phyloP scores from a whole-genome alignment of 2,888 invertebrate genomes.

The Griposia aprilina region DNA sequence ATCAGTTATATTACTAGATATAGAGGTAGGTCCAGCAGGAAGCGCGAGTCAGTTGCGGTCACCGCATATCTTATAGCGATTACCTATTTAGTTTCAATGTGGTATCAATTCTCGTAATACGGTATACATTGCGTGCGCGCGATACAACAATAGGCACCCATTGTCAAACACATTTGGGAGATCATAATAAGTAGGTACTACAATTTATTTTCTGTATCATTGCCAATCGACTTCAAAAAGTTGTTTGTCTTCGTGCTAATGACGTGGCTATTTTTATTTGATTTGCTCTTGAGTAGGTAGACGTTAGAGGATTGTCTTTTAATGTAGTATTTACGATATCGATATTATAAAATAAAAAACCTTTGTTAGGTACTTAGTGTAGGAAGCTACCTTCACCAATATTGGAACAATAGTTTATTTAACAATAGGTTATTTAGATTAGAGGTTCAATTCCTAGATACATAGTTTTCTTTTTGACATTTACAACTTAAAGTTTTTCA shows the following conservation, averaged over 20 bases:
- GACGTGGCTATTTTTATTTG: not conserved
- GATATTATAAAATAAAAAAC: not conserved
- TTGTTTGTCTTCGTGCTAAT: not conserved
- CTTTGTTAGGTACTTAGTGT: not conserved
- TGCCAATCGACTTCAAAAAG: not conserved
- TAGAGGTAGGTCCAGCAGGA: conserved; percentile 42
- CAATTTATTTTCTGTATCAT: conserved; percentile 1
- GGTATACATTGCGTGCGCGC: conserved; percentile 25
- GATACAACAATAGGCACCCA: conserved; percentile 42
- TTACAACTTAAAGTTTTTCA: too few relatives aligned
- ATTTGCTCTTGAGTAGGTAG: not conserved
- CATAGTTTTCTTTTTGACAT: too few relatives aligned
- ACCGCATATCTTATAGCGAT: conserved; percentile 52
- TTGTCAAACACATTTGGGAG: conserved; percentile 28
- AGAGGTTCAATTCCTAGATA: too few relatives aligned
- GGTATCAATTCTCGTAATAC: conserved; percentile 53
- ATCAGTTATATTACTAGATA: not conserved
- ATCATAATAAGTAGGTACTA: not conserved
- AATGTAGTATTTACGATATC: not conserved
- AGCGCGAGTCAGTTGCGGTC: conserved; percentile 49
- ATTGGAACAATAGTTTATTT: not conserved
- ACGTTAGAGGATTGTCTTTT: not conserved
- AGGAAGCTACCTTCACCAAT: not conserved
- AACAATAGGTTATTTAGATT: too few relatives aligned
- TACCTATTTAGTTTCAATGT: conserved; percentile 44